These are phyloP conservation scores for Haliclystus octoradiatus DNA, from an alignment of 30 jellyfish, hydroid and myxozoan genomes.

Conservation along the genomic window DNA sequence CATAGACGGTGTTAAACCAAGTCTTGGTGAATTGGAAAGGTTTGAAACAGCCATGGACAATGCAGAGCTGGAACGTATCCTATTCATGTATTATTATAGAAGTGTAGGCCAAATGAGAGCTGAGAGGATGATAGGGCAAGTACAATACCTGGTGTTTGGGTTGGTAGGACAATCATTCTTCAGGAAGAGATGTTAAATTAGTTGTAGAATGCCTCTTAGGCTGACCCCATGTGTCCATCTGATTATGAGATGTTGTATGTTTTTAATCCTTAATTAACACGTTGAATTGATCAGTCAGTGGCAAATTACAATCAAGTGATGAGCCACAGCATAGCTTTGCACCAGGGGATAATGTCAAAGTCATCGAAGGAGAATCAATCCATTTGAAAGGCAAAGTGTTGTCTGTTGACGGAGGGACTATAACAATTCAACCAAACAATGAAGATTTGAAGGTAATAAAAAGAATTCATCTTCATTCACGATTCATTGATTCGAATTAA, in stretches of 20 bases:
- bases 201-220: too few relatives aligned
- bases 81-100: neutral
- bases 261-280: neutral
- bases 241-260: neutral
- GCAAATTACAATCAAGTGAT: constrained; percentile 44
- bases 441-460: constrained; percentile 72
- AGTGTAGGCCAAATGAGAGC: too few relatives aligned
- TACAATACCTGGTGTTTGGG: too few relatives aligned
- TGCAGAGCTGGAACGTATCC: constrained; percentile 86
- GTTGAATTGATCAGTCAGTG: constrained; percentile 18
- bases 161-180: too few relatives aligned
- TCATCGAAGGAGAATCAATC: constrained; percentile 81
- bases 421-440: constrained; percentile 72
- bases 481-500: neutral
- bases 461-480: neutral
- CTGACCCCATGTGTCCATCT: too few relatives aligned
- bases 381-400: constrained; percentile 78
- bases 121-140: too few relatives aligned
- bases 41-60: constrained; percentile 82
- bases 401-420: constrained; percentile 73
- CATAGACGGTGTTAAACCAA: constrained; percentile 90
- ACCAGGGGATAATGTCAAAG: constrained; percentile 88
- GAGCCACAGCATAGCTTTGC: constrained; percentile 75
- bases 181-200: too few relatives aligned
- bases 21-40: constrained; percentile 80